A percentile compares a stretch with the other conserved stretches of the same genome.
phyloP scores from a whole-genome alignment of 2,113 vertebrate genomes.

The Chloropsis cyanopogon region DNA sequence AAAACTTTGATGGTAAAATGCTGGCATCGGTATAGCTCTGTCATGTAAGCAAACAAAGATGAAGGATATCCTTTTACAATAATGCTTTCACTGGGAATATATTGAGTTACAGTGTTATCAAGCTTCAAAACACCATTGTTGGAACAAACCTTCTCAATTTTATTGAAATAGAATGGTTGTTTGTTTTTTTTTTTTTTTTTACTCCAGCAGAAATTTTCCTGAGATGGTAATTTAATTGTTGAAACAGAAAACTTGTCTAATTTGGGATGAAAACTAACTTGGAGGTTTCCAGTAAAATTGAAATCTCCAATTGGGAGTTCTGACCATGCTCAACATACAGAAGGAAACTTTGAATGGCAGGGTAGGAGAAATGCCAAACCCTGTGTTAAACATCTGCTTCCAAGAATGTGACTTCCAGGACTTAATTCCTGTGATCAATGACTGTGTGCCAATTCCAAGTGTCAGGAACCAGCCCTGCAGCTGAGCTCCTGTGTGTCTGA shows the following conservation, averaged over 20 bases:
- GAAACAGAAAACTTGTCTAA: background rate
- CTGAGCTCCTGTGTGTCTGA: background rate
- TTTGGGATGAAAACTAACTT: background rate
- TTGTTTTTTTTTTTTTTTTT: background rate
- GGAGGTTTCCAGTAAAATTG: background rate
- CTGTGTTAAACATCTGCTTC: background rate
- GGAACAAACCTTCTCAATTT: background rate
- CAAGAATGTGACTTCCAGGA: background rate
- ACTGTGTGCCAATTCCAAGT: background rate
- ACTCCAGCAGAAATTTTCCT: background rate
- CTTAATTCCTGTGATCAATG: background rate
- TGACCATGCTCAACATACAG: background rate
- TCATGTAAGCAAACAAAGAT: background rate
- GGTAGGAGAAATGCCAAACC: background rate
- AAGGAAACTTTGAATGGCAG: background rate
- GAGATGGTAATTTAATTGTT: background rate
- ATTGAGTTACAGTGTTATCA: background rate
- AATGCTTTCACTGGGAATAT: background rate
- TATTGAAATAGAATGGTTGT: background rate
- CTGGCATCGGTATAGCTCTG: background rate
- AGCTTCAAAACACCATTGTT: background rate
- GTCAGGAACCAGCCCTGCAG: background rate
- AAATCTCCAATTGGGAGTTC: background rate
- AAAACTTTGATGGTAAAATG: background rate
- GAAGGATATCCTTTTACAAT: conserved; percentile 1